Percentiles rank a stretch among this genome's conserved stretches.
Conservation (phyloP, 2,113 vertebrate genomes). For the Epinephelus moara region DNA sequence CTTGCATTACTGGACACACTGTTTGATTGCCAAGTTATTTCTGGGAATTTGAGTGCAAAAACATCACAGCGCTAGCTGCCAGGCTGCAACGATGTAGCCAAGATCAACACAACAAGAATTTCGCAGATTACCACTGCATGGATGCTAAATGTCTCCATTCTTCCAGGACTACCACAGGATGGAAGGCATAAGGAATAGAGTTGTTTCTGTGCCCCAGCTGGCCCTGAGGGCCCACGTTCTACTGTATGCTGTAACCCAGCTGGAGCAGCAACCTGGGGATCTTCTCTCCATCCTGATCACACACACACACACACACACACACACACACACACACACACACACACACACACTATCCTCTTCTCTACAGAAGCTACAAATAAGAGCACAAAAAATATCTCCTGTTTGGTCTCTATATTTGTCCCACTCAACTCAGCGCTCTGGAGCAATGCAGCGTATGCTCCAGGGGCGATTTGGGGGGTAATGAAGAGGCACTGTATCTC, state of each 20-base stretch:
- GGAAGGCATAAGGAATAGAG: background rate
- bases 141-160: slow-evolving; percentile 27
- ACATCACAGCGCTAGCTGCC: background rate
- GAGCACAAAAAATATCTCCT: background rate
- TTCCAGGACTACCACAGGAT: slow-evolving; percentile 8
- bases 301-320: no score
- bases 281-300: background rate
- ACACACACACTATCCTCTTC: background rate
- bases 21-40: slow-evolving; percentile 36
- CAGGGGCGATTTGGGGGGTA: slow-evolving; percentile 2
- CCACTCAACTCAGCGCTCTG: background rate
- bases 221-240: background rate
- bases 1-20: background rate
- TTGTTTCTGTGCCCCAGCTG: slow-evolving; percentile 16
- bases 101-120: slow-evolving; percentile 42
- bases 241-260: background rate
- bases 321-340: background rate
- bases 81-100: background rate
- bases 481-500: slow-evolving; percentile 30
- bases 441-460: background rate
- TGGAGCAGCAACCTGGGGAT: background rate
- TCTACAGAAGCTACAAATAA: background rate
- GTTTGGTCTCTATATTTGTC: slow-evolving; percentile 14
- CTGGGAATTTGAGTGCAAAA: slow-evolving; percentile 30
- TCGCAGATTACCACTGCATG: slow-evolving; percentile 19